Conservation (phyloP, 2,888 invertebrate genomes). For the Dolichopus griseipennis region DNA sequence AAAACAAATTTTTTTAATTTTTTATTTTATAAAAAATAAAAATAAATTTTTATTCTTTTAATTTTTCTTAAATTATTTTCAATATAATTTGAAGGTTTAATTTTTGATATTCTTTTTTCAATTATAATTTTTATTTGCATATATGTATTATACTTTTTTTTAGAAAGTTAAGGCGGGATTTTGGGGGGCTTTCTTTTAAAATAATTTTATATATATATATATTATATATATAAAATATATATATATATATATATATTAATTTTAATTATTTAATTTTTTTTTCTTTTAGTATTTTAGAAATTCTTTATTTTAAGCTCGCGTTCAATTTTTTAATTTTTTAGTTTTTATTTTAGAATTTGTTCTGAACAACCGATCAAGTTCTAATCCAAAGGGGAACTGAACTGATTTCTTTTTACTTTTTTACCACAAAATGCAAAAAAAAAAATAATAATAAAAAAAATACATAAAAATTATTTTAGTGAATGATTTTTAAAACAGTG, state of each 20-base stretch:
- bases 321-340: conserved; percentile 7
- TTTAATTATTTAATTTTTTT: conserved; percentile 6
- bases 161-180: not conserved
- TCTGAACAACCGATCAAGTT: conserved; percentile 18
- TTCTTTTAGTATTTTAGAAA: not conserved
- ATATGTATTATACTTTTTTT: too few species aligned
- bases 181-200: not conserved
- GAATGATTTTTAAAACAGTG: not conserved
- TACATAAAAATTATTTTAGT: not conserved
- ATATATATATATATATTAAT: not conserved
- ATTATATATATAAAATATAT: not conserved
- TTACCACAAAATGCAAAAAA: conserved; percentile 8
- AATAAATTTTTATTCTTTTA: not conserved
- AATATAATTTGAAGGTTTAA: not conserved
- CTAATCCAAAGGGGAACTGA: conserved; percentile 22
- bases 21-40: conserved; percentile 5
- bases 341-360: too few species aligned
- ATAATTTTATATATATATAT: not conserved
- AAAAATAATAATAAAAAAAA: too few species aligned
- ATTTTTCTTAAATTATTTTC: not conserved
- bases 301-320: conserved; percentile 10
- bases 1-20: not conserved
- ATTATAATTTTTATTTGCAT: too few species aligned
- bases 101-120: too few species aligned
- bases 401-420: conserved; percentile 11